Evolutionary conservation across 2,888 invertebrate species (phyloP).

Genomic region (Gisinianus flammeolus): DNA sequence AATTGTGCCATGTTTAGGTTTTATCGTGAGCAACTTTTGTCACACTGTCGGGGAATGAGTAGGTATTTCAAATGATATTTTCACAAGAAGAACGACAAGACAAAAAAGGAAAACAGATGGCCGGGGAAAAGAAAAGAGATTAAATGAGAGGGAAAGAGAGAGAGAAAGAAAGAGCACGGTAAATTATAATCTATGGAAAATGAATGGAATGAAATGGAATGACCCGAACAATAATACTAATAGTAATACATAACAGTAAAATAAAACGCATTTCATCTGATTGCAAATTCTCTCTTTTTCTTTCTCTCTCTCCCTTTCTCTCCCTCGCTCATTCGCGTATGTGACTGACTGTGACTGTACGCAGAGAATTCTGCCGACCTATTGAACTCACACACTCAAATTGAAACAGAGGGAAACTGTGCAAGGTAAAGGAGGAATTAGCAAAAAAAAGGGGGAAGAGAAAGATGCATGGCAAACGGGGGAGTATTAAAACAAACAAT

Average conservation of each 20-base stretch:
- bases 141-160: background rate
- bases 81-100: background rate
- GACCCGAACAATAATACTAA: constrained; percentile 24
- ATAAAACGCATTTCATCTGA: constrained; percentile 32
- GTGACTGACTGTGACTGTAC: too few species aligned
- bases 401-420: background rate
- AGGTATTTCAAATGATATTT: too few species aligned
- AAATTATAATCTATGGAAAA: background rate
- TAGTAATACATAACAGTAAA: constrained; percentile 28
- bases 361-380: background rate
- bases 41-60: too few species aligned
- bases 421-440: background rate
- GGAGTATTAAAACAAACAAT: constrained; percentile 17
- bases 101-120: background rate
- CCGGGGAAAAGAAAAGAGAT: background rate
- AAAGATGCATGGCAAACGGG: background rate
- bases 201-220: background rate
- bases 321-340: background rate
- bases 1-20: too few species aligned
- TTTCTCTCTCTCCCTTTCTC: background rate
- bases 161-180: background rate
- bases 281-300: constrained; percentile 24
- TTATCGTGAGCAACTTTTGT: too few species aligned
- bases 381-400: background rate
- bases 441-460: too few species aligned